phyloP scores from a whole-genome alignment of 2,888 invertebrate species.

The Zhengitettix transpicula region DNA sequence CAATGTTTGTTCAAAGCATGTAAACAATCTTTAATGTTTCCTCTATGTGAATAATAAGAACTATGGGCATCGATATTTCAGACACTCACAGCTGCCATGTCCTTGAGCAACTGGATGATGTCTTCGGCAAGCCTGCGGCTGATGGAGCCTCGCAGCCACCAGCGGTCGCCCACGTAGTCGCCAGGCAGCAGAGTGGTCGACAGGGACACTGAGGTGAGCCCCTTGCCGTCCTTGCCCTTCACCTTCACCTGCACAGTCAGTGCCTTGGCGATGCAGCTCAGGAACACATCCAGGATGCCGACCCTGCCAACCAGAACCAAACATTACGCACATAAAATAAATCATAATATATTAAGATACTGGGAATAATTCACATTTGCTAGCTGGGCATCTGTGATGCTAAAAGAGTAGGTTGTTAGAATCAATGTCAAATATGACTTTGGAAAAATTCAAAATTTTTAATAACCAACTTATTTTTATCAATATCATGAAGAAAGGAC shows the following conservation, averaged over 20 bases:
- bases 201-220: slow-evolving; percentile 37
- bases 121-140: slow-evolving; percentile 73
- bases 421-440: no score
- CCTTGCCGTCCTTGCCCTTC: slow-evolving; percentile 41
- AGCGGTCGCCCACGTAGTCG: slow-evolving; percentile 38
- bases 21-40: no score
- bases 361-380: no score
- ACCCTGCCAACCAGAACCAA: slow-evolving; percentile 31
- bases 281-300: slow-evolving; percentile 75
- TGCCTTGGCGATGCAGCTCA: slow-evolving; percentile 82
- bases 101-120: slow-evolving; percentile 72
- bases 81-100: slow-evolving; percentile 71
- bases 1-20: not conserved
- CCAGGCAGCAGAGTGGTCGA: slow-evolving; percentile 40
- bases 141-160: slow-evolving; percentile 80
- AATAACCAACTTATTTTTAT: no score
- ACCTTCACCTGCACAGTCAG: slow-evolving; percentile 79
- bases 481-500: no score
- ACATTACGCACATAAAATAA: no score
- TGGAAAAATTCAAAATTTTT: no score
- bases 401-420: no score
- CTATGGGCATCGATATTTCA: no score
- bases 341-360: no score
- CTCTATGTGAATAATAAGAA: no score
- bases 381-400: no score